These are phyloP conservation scores for Oxytorus armatus DNA, from an alignment of 2,888 invertebrate genomes.

Conservation along the genomic window DNA sequence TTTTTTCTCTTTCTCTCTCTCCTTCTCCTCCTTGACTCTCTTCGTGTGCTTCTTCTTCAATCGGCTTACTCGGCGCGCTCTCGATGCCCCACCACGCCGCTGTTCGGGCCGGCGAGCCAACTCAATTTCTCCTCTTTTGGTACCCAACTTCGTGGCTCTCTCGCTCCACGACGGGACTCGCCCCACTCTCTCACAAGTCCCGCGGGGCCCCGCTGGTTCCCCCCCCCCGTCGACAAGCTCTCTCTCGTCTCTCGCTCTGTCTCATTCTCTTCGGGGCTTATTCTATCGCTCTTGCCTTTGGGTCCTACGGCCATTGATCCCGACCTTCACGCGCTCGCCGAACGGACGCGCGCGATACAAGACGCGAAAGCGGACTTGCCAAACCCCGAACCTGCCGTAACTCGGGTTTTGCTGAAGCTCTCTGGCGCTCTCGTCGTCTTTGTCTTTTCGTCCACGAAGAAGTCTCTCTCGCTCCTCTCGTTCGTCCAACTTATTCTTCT, in stretches of 20 bases:
- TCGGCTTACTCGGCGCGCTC: slow-evolving; percentile 66
- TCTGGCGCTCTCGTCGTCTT: slow-evolving; percentile 51
- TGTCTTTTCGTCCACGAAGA: slow-evolving; percentile 42
- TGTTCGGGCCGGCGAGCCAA: slow-evolving; percentile 74
- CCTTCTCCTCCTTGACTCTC: slow-evolving; percentile 42
- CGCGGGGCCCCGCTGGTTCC: slow-evolving; percentile 50
- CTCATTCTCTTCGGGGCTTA: slow-evolving; percentile 34
- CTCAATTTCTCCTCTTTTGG: slow-evolving; percentile 83
- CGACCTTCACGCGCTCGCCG: slow-evolving; percentile 85
- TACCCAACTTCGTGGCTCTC: slow-evolving; percentile 76
- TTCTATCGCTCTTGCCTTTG: slow-evolving; percentile 70
- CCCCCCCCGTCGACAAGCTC: slow-evolving; percentile 44
- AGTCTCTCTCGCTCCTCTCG: slow-evolving; percentile 44
- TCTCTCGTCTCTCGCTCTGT: slow-evolving; percentile 34
- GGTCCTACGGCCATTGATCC: slow-evolving; percentile 85
- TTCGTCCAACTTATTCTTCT: slow-evolving; percentile 40
- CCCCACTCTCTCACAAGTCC: slow-evolving; percentile 59
- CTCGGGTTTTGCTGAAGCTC: slow-evolving; percentile 72
- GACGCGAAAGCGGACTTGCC: slow-evolving; percentile 78
- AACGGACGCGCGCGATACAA: slow-evolving; percentile 79
- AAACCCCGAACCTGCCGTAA: slow-evolving; percentile 82
- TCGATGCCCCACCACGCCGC: slow-evolving; percentile 55
- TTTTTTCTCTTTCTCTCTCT: slow-evolving; percentile 17
- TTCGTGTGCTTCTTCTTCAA: slow-evolving; percentile 61
- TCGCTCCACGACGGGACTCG: slow-evolving; percentile 59